Evolutionary conservation across 2,888 invertebrate species (phyloP), one percentile per base, ranked within the genome.

Genomic region (Rosalia funebris): DNA sequence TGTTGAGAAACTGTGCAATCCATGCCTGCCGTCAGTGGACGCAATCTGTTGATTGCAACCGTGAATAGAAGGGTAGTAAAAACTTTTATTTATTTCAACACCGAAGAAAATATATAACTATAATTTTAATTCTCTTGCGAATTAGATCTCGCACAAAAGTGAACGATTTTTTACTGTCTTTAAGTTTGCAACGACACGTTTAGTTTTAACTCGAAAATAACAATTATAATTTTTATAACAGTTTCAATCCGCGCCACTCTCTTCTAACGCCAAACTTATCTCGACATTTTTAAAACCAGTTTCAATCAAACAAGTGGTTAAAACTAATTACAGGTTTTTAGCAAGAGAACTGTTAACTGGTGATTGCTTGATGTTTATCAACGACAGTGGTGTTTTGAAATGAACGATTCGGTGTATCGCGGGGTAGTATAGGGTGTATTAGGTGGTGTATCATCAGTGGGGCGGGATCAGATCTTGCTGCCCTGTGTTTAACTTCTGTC

Each of bases 401-500:
- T 77, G 75, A 76, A 68, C 74, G 72, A 70, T 72, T 60, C 63
- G 59, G 64, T 44, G 61, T 55, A 54, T 60, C 55, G 60, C 56
- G 63, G 63, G 70, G 62, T 48, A 48, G 48, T 45, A 61, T 59
- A 62, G 19, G 20, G 39, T 20, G 39, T 15, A 39, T 50, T 50
- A 50, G 50, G n/a, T 44, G 68, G 69, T 66, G 71, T 71, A 63
- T 70, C 72, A 75, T 77, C 75, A 74, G 75, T 73, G 69, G 79
- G 80, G 80, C 79, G 80, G 81, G 80, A 79, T 80, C 79, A 79
- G 77, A 78, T 68, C 73, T 77, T 77, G 79, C 79, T 75, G 78
- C 79, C 79, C 81, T 77, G 80, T 80, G 79, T 81, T 81, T 81
- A 81, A 81, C 81, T 81, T 66, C 66, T 66, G 66, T 56, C 45